phyloP scores from a whole-genome alignment of 2,888 invertebrate genomes.

The Dasysyrphus albostriatus region DNA sequence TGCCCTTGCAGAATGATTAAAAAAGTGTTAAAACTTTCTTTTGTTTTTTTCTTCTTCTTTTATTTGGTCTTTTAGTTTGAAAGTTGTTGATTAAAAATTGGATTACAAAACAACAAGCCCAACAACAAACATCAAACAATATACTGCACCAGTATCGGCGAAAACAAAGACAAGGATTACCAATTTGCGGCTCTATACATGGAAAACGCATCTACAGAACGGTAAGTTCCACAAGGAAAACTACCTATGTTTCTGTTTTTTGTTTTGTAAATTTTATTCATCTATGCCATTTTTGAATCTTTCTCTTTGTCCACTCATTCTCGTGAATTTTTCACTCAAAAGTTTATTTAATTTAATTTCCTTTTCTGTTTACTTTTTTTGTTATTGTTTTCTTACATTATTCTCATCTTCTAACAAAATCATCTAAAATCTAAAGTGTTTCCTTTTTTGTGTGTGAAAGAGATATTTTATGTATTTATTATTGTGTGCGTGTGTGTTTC shows the following conservation, averaged over 20 bases:
- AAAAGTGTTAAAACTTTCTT: constrained; percentile 21
- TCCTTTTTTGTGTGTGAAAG: constrained; percentile 29
- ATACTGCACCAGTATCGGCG: constrained; percentile 15
- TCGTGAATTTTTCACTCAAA: constrained; percentile 31
- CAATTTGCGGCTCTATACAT: constrained; percentile 57
- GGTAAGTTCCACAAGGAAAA: constrained; percentile 50
- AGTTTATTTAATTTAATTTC: not conserved
- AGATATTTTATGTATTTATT: not conserved
- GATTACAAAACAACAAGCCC: constrained; percentile 42
- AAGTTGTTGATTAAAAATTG: constrained; percentile 65
- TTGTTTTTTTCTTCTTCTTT: constrained; percentile 4
- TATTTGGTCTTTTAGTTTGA: constrained; percentile 45
- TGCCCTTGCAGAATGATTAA: constrained; percentile 26
- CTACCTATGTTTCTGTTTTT: not conserved
- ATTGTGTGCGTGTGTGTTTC: constrained; percentile 4
- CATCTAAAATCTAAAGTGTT: not conserved
- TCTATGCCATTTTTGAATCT: constrained; percentile 13
- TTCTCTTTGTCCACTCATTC: constrained; percentile 18
- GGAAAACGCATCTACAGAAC: constrained; percentile 74
- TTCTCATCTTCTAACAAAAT: constrained; percentile 32
- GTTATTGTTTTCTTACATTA: constrained; percentile 27
- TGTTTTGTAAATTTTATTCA: not conserved
- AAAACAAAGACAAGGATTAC: constrained; percentile 54
- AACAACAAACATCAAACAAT: constrained; percentile 4
- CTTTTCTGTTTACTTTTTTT: constrained; percentile 16